Evolutionary conservation across 30 jellyfish, hydroid and myxozoan genomes (phyloP), one percentile per base, ranked within the genome.

Genomic region (Cassiopea xamachana): DNA sequence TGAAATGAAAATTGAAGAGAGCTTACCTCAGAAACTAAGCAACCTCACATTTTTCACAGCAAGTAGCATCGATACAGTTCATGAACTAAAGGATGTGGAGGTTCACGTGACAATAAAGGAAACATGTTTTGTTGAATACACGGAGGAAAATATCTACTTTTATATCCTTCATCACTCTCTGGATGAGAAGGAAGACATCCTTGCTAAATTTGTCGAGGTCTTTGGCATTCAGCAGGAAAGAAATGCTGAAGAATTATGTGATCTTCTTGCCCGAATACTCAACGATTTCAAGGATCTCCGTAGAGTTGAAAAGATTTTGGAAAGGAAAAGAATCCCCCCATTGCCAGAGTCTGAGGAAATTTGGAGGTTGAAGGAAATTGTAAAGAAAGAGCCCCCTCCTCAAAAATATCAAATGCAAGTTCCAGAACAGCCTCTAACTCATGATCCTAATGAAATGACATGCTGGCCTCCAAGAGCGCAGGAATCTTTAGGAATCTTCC

Each of bases 381-480:
- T n/a, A 45, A 64, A 7, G 27, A 16, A 16, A 64, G 43, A 4
- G 74, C 74, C 27, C 5, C 2, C 43, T 13, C 8, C 5, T 5
- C 74, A 64, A 64, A 4, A 2, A 17, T 64, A 16, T 14, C 48
- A 75, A 14, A 39, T 75, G n/a, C 14, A 44, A 2, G 44, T 6
- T 7, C 48, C 39, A 2, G 84, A 46, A 19, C 7, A 16, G 8
- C 8, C 18, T 2, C n/a, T 1, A 69, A 39, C 69, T 2, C 7
- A 7, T 39, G 48, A 51, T 2, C 7, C 84, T 2, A 75, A 60
- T 1, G 86, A 72, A 60, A 44, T 68, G 74, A 82, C 82, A 6
- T 82, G 73, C 46, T 93, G 98, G 98, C 98, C 98, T 0, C 98
- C 97, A 12, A 71, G 92, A 59, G 84, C 92, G 18, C 98, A 94